Percentiles rank a stretch among this genome's conserved stretches.
phyloP scores from a whole-genome alignment of 2,888 invertebrate genomes.

The Stenoptilia bipunctidactyla region DNA sequence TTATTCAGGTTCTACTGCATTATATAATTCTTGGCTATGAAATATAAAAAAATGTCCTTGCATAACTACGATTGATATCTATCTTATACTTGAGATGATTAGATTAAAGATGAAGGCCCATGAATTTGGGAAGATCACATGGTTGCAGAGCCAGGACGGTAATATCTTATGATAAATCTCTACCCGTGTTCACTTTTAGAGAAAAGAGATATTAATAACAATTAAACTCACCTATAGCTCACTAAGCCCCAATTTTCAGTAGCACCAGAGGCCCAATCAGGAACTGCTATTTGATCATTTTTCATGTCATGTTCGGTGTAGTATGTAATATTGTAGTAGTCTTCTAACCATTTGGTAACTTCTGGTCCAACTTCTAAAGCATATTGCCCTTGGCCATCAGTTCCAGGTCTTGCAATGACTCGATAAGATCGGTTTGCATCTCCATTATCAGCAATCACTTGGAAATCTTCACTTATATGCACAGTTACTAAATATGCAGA shows the following conservation, averaged over 20 bases:
- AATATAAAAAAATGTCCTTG: no score
- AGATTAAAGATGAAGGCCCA: no score
- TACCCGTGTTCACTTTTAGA: no score
- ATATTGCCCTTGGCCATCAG: constrained; percentile 45
- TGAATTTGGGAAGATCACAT: no score
- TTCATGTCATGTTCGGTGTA: constrained; percentile 39
- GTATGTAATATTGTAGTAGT: constrained; percentile 47
- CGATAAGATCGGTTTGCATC: constrained; percentile 35
- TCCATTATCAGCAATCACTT: constrained; percentile 42
- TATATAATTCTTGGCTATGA: no score
- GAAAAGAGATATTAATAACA: no score
- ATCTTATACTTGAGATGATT: no score
- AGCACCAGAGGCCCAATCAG: constrained; percentile 62
- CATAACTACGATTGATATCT: no score
- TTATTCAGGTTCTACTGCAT: no score
- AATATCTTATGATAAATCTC: no score
- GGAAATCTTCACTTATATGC: constrained; percentile 55
- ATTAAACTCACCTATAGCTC: constrained; percentile 43
- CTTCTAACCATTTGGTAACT: constrained; percentile 44
- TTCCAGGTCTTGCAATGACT: constrained; percentile 48
- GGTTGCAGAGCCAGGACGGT: no score
- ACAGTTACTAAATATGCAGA: constrained; percentile 89
- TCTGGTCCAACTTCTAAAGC: constrained; percentile 54
- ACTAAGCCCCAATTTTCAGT: constrained; percentile 65
- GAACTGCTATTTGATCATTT: constrained; percentile 57